Percentiles rank a stretch among this genome's conserved stretches.
phyloP scores from a whole-genome alignment of 92 coral and sea anemone species.

The Actinernus sp. region DNA sequence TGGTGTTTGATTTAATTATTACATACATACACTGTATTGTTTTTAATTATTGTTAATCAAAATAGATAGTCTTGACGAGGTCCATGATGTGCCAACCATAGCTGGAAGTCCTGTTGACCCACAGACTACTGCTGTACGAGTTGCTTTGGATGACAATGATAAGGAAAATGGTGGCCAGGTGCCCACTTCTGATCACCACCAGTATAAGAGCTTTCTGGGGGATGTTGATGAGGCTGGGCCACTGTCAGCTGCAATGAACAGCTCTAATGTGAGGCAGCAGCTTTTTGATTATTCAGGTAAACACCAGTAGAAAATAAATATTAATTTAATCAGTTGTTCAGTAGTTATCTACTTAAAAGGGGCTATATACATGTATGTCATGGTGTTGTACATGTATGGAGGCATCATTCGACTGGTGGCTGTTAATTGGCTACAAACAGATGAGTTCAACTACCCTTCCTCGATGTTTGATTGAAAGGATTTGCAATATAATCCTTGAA shows the following conservation, averaged over 20 bases:
- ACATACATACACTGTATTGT: no score
- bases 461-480: no score
- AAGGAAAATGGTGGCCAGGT: constrained; percentile 27
- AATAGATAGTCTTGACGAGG: constrained; percentile 39
- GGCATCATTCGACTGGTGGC: no score
- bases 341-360: no score
- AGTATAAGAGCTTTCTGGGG: constrained; percentile 88
- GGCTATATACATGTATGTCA: no score
- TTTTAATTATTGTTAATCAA: no score
- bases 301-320: background rate
- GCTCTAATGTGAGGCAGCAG: constrained; percentile 79
- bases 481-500: no score
- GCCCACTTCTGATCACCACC: constrained; percentile 25
- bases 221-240: constrained; percentile 65
- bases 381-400: no score
- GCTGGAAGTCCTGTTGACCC: constrained; percentile 69
- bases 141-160: constrained; percentile 38
- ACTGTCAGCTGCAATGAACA: constrained; percentile 37
- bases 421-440: no score
- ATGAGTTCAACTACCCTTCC: no score
- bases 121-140: constrained; percentile 34
- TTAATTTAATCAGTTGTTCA: background rate
- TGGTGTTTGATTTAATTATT: no score
- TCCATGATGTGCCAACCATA: constrained; percentile 2
- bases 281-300: constrained; percentile 90